Conservation (phyloP, 2,888 invertebrate species). For the Cheilosia vulpina region DNA sequence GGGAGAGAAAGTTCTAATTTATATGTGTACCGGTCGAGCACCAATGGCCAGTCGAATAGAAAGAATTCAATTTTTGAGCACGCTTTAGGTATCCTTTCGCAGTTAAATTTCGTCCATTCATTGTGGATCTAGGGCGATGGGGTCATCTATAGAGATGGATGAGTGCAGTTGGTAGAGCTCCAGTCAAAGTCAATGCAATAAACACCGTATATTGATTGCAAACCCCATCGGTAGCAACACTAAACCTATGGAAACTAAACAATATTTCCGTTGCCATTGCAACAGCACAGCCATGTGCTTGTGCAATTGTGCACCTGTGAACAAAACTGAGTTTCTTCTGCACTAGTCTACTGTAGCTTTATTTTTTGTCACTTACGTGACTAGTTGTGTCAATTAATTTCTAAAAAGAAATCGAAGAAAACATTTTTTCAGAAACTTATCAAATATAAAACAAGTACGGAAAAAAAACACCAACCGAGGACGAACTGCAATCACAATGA, state of each 20-base stretch:
- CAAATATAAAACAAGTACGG: conserved; percentile 10
- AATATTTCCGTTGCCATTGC: conserved; percentile 53
- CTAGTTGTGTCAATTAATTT: conserved; percentile 31
- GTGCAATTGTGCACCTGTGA: conserved; percentile 41
- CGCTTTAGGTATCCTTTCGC: not conserved
- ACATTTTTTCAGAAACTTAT: no score
- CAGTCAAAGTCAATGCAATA: no score
- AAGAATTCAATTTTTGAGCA: conserved; percentile 9
- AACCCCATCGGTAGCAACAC: no score
- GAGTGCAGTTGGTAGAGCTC: not conserved
- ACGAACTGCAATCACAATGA: conserved; percentile 26
- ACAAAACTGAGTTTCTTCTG: conserved; percentile 12
- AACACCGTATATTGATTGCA: no score
- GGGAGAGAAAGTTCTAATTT: not conserved
- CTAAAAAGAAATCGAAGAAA: conserved; percentile 21
- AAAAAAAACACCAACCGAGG: not conserved
- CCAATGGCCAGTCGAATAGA: not conserved
- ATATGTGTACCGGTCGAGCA: conserved; percentile 4
- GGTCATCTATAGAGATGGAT: not conserved
- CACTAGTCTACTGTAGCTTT: conserved; percentile 12
- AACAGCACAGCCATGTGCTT: conserved; percentile 11
- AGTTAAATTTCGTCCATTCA: not conserved
- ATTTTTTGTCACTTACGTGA: not conserved
- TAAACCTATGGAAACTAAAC: conserved; percentile 44
- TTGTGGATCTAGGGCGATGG: not conserved